phyloP scores from a whole-genome alignment of 2,888 invertebrate species.

The Caenorhabditis macrosperma region DNA sequence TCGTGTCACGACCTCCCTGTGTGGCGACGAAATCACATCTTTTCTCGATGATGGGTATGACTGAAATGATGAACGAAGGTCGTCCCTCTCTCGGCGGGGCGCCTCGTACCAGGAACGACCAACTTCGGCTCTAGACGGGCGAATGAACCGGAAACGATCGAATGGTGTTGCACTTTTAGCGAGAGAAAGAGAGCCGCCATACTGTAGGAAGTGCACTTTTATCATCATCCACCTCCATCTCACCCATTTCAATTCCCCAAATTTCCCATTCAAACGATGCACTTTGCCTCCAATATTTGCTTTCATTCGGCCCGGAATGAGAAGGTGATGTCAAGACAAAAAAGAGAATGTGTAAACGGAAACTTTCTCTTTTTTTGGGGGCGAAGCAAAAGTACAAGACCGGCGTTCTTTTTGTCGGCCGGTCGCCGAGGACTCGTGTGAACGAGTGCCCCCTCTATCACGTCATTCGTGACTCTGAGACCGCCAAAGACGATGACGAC shows the following conservation, averaged over 20 bases:
- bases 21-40: slow-evolving; percentile 33
- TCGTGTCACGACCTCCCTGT: slow-evolving; percentile 28
- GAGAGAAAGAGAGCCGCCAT: not conserved
- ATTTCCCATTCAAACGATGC: not conserved
- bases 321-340: not conserved
- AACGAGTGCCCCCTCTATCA: not conserved
- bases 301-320: not conserved
- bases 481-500: slow-evolving; percentile 16
- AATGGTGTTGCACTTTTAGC: not conserved
- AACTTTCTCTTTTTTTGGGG: not conserved
- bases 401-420: slow-evolving; percentile 7
- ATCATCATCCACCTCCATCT: too few species aligned
- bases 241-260: too few species aligned
- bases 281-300: slow-evolving; percentile 26
- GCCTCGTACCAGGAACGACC: slow-evolving; percentile 22
- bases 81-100: slow-evolving; percentile 8
- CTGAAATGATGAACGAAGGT: slow-evolving; percentile 56
- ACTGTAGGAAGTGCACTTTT: too few species aligned
- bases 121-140: not conserved
- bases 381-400: slow-evolving; percentile 16
- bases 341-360: not conserved
- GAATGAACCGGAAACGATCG: slow-evolving; percentile 4
- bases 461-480: not conserved
- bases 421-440: not conserved
- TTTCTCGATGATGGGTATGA: slow-evolving; percentile 29